Conservation (phyloP, 30 jellyfish, hydroid and myxozoan genomes). For the Rhopilema esculentum region DNA sequence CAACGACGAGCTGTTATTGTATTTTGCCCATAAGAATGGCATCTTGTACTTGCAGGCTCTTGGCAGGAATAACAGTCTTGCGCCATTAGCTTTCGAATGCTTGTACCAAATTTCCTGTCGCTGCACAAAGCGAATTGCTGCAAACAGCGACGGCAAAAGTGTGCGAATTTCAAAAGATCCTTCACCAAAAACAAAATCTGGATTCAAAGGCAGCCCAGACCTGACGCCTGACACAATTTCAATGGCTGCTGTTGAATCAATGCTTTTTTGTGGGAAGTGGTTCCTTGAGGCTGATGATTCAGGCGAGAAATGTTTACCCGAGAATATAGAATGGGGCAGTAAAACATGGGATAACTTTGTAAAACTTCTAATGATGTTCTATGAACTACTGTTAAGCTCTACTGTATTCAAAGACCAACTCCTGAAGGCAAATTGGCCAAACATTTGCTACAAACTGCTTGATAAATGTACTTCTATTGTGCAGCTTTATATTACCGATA, state of each 20-base stretch:
- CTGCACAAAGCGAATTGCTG: not conserved
- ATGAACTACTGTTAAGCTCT: slow-evolving; percentile 34
- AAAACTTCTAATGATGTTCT: slow-evolving; percentile 15
- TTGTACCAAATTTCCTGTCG: slow-evolving; percentile 17
- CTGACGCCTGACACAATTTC: slow-evolving; percentile 3
- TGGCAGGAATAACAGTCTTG: slow-evolving; percentile 18
- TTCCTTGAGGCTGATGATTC: not conserved
- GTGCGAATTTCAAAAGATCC: slow-evolving; percentile 48
- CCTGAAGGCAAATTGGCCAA: slow-evolving; percentile 31
- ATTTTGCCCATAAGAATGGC: slow-evolving; percentile 54
- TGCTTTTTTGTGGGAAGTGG: slow-evolving; percentile 34
- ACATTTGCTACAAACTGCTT: slow-evolving; percentile 3
- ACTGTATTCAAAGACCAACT: slow-evolving; percentile 6
- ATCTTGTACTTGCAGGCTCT: slow-evolving; percentile 12
- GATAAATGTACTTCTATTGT: not conserved
- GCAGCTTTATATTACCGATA: not conserved
- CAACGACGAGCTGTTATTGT: slow-evolving; percentile 23
- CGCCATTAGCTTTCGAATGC: slow-evolving; percentile 30
- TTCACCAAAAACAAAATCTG: slow-evolving; percentile 37
- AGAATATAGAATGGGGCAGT: slow-evolving; percentile 9
- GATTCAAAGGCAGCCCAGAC: slow-evolving; percentile 11
- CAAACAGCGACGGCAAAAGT: slow-evolving; percentile 43
- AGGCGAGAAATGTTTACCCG: not conserved
- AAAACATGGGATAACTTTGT: slow-evolving; percentile 15
- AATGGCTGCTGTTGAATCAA: slow-evolving; percentile 18